Evolutionary conservation across 2,888 invertebrate genomes (phyloP).

Genomic region (Zeuzera pyrina): DNA sequence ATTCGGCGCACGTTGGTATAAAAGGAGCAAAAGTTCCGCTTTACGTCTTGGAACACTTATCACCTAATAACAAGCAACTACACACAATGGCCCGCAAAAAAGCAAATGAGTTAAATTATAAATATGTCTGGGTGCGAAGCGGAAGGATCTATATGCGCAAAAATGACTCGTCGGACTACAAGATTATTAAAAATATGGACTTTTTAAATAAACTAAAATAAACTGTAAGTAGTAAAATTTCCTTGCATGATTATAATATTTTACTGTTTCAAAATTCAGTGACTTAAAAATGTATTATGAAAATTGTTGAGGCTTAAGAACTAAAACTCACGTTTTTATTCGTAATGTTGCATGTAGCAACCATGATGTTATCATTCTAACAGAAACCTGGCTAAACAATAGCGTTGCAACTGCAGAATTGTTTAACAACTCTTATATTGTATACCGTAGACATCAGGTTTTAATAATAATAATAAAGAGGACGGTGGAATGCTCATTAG

Average conservation of each 20-base stretch:
- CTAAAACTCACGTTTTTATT: conserved; percentile 12
- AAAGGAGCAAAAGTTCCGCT: conserved; percentile 13
- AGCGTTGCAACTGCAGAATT: conserved; percentile 12
- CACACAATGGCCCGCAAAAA: conserved; percentile 15
- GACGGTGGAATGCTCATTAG: background rate
- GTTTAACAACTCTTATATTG: conserved; percentile 13
- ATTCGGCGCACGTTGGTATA: conserved; percentile 15
- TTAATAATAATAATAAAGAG: background rate
- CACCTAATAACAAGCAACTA: conserved; percentile 14
- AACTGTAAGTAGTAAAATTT: background rate
- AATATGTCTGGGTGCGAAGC: conserved; percentile 11
- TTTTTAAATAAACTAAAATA: conserved; percentile 2
- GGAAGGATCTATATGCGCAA: conserved; percentile 15
- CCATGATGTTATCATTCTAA: conserved; percentile 14
- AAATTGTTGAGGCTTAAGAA: conserved; percentile 12
- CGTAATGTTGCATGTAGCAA: conserved; percentile 9
- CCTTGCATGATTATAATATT: background rate
- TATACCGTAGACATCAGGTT: conserved; percentile 15
- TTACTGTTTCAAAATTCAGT: conserved; percentile 1
- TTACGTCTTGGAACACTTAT: conserved; percentile 17
- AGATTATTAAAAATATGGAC: conserved; percentile 7
- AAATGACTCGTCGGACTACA: conserved; percentile 11
- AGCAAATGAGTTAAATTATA: conserved; percentile 13
- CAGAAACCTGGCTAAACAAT: conserved; percentile 17
- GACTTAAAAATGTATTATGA: no score